These are phyloP conservation scores for Cassiopea xamachana DNA, from an alignment of 30 jellyfish, hydroid and myxozoan genomes.

Conservation along the genomic window DNA sequence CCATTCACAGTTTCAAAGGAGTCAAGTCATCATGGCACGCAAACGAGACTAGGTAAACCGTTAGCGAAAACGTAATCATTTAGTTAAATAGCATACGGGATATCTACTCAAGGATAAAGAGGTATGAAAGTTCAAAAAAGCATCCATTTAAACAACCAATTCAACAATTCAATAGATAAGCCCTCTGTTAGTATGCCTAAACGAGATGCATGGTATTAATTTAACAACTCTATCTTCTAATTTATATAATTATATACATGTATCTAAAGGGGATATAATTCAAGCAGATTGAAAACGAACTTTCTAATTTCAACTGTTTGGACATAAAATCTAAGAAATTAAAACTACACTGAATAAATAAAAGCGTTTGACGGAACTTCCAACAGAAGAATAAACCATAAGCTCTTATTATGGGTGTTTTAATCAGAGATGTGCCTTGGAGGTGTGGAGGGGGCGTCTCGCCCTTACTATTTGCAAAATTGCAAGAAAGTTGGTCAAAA, in stretches of 20 bases:
- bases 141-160: not conserved
- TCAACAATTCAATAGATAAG: not conserved
- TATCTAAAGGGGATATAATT: not conserved
- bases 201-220: not conserved
- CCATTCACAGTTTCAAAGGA: too few species aligned
- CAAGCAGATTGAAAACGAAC: not conserved
- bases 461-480: too few species aligned
- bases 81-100: too few species aligned
- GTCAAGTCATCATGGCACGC: too few species aligned
- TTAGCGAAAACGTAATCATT: too few species aligned
- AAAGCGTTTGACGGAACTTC: not conserved
- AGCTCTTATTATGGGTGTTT: too few species aligned
- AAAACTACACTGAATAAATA: not conserved
- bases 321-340: slow-evolving; percentile 3
- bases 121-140: not conserved
- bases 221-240: not conserved
- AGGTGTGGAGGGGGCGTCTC: too few species aligned
- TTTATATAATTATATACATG: too few species aligned
- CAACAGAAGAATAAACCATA: not conserved
- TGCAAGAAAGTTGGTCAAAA: too few species aligned
- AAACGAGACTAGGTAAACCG: too few species aligned
- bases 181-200: not conserved
- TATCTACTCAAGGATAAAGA: not conserved
- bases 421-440: too few species aligned
- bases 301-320: not conserved